Base-by-base conservation (phyloP, 1,140 invertebrate species). In the Ooceraea biroi region DNA sequence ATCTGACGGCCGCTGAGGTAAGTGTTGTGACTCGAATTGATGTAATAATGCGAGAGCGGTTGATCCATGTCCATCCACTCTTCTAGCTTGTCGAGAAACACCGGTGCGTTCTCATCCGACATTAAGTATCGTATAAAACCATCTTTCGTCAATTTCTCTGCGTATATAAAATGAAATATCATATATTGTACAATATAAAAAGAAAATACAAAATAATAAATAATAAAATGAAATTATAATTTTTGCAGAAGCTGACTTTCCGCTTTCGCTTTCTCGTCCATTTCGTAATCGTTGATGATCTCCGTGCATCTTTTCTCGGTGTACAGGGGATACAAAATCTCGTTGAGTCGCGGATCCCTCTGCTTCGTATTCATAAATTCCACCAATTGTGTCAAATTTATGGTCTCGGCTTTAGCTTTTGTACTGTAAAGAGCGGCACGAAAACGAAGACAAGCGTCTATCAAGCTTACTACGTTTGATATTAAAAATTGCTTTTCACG, bases 21-120 rank as follows among this genome's bases (percentile, higher is more conserved):
- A 10, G 99, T 99, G 93, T 99, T 99, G 94, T 99, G 99, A 66
- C 99, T 99, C 36, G 98, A 99, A 95, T 99, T 99, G 88, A 99
- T 99, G 93, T 99, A 99, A 95, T 99, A 99, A 93, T 99, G 99
- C 48, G 98, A 96, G 25, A 99, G 92, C 0, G 99, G 98, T 92
- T 99, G 98, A 91, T 99, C 99, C 99, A 99, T 99, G 85, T 99
- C 99, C 97, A 98, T 99, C 94, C 99, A 99, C 84, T 99, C 97
- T 89, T 99, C 99, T 63, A 99, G 95, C n/a, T 98, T 96, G 94
- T 99, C 99, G 71, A 99, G 95, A 95, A 99, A 99, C 57, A 99
- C 99, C 0, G 99, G 99, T 0, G 99, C 98, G 95, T 99, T 99
- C 94, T 99, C 99, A 94, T 99, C 99, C 0, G 99, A 99, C 99